phyloP scores from a whole-genome alignment of 2,113 vertebrate genomes.

The Telmatochromis brachygnathus region DNA sequence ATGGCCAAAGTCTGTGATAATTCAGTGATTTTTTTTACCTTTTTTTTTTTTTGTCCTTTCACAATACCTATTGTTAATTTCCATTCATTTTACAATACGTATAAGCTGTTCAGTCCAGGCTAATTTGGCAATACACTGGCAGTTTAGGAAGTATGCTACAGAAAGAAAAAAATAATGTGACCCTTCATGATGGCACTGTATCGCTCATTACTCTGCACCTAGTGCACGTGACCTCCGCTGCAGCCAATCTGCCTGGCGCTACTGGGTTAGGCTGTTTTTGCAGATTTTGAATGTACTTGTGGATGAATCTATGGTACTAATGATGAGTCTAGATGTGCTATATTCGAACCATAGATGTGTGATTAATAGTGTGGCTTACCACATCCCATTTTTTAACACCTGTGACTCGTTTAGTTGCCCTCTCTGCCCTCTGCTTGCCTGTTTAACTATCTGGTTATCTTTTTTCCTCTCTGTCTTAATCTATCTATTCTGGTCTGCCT shows the following conservation, averaged over 20 bases:
- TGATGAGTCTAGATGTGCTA: neutral
- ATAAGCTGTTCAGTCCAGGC: neutral
- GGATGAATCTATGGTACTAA: neutral
- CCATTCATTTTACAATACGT: neutral
- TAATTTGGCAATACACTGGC: neutral
- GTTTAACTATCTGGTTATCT: neutral
- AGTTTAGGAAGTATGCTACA: neutral
- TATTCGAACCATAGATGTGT: neutral
- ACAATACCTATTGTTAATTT: neutral
- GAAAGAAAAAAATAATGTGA: neutral
- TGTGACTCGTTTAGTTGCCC: neutral
- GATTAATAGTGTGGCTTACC: neutral
- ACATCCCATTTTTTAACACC: neutral
- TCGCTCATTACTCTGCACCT: neutral
- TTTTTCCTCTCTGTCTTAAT: neutral
- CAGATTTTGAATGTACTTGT: neutral
- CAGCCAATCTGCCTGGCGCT: neutral
- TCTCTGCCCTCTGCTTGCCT: neutral
- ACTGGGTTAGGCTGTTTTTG: neutral
- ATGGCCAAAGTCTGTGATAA: neutral
- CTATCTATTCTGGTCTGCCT: constrained; percentile 22
- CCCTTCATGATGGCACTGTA: neutral
- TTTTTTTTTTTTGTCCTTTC: neutral
- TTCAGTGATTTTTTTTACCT: neutral
- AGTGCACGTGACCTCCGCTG: neutral